Percentiles rank a stretch among this genome's conserved stretches.
Evolutionary conservation across 2,888 invertebrate genomes (phyloP).

Genomic region (Orchestes rusci): DNA sequence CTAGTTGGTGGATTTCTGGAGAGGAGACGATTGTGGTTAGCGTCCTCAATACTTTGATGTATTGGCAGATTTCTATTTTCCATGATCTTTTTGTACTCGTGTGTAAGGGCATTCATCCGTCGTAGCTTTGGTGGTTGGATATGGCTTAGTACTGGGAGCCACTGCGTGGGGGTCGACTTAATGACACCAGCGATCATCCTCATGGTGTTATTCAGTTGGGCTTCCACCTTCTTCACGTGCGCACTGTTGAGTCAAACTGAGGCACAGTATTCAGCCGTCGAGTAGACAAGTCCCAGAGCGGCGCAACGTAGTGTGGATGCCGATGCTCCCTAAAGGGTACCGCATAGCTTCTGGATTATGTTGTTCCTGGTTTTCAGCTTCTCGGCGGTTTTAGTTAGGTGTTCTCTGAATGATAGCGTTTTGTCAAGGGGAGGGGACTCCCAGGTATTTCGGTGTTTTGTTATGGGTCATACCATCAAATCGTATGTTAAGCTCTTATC

Average conservation of each 20-base stretch:
- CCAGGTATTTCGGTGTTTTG: neutral
- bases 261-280: too few relatives aligned
- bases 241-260: too few relatives aligned
- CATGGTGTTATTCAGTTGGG: too few relatives aligned
- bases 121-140: too few relatives aligned
- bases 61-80: constrained; percentile 1
- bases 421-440: neutral
- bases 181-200: constrained; percentile 13
- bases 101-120: too few relatives aligned
- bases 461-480: neutral
- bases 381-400: constrained; percentile 1
- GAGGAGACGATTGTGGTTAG: constrained; percentile 8
- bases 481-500: neutral
- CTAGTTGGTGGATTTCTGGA: neutral
- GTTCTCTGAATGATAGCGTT: constrained; percentile 1
- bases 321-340: too few relatives aligned
- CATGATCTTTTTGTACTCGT: too few relatives aligned
- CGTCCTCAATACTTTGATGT: constrained; percentile 15
- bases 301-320: neutral
- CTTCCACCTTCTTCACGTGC: too few relatives aligned
- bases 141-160: constrained; percentile 4
- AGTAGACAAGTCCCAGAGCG: neutral
- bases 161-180: constrained; percentile 13
- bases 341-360: too few relatives aligned
- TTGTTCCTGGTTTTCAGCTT: too few relatives aligned